Percentiles rank a stretch among this genome's conserved stretches.
Evolutionary conservation across 2,888 invertebrate species (phyloP).

Genomic region (Ochropleura leucogaster): DNA sequence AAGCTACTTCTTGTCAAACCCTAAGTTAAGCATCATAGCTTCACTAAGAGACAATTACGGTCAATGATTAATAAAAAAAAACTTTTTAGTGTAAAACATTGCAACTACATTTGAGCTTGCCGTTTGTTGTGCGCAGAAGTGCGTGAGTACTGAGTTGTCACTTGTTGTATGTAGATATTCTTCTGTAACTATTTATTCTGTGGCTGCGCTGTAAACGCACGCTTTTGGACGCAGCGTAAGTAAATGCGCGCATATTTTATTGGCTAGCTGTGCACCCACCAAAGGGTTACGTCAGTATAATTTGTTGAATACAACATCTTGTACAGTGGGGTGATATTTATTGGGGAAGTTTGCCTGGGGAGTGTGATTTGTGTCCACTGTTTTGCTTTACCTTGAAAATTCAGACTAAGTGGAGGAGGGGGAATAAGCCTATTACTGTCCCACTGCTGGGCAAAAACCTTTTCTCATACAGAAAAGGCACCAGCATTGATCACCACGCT

Average conservation of each 20-base stretch:
- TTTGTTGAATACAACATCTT: slow-evolving; percentile 34
- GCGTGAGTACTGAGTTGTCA: background rate
- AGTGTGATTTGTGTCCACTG: slow-evolving; percentile 50
- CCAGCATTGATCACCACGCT: no score
- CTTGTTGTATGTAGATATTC: background rate
- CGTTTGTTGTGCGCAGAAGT: background rate
- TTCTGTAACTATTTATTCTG: slow-evolving; percentile 8
- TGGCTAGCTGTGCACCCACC: slow-evolving; percentile 21
- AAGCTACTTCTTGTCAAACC: no score
- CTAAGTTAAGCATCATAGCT: no score
- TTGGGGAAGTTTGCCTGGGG: slow-evolving; percentile 38
- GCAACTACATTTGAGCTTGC: background rate
- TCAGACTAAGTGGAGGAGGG: background rate
- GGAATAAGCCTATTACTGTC: no score
- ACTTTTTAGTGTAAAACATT: no score
- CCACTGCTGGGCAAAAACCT: no score
- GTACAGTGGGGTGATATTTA: slow-evolving; percentile 23
- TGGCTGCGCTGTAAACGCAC: slow-evolving; percentile 19
- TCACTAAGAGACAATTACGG: no score
- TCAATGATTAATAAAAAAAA: no score
- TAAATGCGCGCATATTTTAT: slow-evolving; percentile 57
- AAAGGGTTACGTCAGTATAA: slow-evolving; percentile 53
- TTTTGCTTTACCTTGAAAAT: slow-evolving; percentile 2
- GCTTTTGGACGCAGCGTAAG: slow-evolving; percentile 30
- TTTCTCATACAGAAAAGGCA: no score